Base-by-base conservation (phyloP, 2,113 vertebrate genomes). In the Psittacula cyanocephala region DNA sequence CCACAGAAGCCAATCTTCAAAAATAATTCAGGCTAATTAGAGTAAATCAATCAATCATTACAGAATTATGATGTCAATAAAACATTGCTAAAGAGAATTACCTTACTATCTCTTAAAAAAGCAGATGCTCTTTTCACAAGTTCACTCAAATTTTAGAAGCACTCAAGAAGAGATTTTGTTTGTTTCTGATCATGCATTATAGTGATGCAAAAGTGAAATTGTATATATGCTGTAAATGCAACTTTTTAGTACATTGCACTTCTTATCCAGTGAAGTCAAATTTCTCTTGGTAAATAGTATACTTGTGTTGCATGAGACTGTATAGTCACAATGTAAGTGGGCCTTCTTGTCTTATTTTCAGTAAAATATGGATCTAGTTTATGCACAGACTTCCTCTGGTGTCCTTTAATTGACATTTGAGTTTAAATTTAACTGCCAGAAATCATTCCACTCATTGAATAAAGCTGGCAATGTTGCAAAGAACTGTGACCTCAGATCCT, bases 371-470 rank as follows among this genome's bases (percentile, higher is more conserved):
- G 59, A 80, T 87, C 22, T 79, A 46, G n/a, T 11, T 94, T n/a
- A 65, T 68, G 43, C 64, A 89, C 67, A 85, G 35, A 63, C 81
- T 59, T 88, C 77, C 77, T 86, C 64, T 83, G 50, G 52, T 76
- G 39, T 95, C 77, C 47, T 96, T 94, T 95, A 90, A 92, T 65
- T 96, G 93, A 86, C 83, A 93, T 88, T 82, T 94, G 81, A 62
- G 64, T 75, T 97, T 91, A 88, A 94, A 88, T 89, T 59, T 92
- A 97, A 53, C 67, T 95, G 75, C 89, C 55, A 86, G 88, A 94
- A 96, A 92, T 55, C 62, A 95, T 89, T 65, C 59, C 43, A 76
- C 71, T 84, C 62, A 87, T 94, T 72, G 37, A 90, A 87, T 77
- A 81, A 96, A 93, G 41, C 72, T 89, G 72, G 84, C 81, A 92